Evolutionary conservation across 2,797 vertebrate genomes (phyloP), one percentile per base, ranked within the genome.

Genomic region (Gymnothorax javanicus): DNA sequence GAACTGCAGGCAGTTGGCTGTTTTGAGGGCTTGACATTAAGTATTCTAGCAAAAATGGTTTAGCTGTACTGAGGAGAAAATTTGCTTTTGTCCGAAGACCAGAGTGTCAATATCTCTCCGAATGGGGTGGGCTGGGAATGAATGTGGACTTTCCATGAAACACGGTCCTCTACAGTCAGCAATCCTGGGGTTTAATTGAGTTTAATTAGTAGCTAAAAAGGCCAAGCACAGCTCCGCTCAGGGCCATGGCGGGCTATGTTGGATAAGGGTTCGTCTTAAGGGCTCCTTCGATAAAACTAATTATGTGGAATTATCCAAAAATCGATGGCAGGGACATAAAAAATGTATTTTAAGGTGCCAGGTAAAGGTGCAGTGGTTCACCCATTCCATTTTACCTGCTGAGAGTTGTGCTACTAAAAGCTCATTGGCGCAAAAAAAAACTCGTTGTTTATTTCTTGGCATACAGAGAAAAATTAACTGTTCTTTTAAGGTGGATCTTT

Each of bases 241-340:
- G 86, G 89, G 86, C 85, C 75, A 56, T 84, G 56, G 23, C 73
- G 56, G 15, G 82, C 85, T 84, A 43, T 62, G 87, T 77, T 9
- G 54, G 86, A 88, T 88, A 90, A 62, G 86, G 85, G 79, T 84
- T 86, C 50, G 84, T 84, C 81, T 81, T 86, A 86, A 87, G 87
- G 87, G 79, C 86, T 33, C 43, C 86, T 91, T 84, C 87, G 86
- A 91, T 91, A 91, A 88, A 91, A 91, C 88, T 89, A 91, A 91
- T 92, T 91, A 91, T 88, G 88, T 90, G 82, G 87, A 91, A 91
- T 91, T 89, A 92, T 90, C 90, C 89, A 82, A 85, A 89, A 91
- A 92, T 92, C 91, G 88, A 92, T 91, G 86, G 87, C 20, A 75
- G 87, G 69, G 87, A 90, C 89, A 90, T 85, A 85, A 88, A 85